phyloP scores from a whole-genome alignment of 2,113 vertebrate species.

The Oxyruncus cristatus region DNA sequence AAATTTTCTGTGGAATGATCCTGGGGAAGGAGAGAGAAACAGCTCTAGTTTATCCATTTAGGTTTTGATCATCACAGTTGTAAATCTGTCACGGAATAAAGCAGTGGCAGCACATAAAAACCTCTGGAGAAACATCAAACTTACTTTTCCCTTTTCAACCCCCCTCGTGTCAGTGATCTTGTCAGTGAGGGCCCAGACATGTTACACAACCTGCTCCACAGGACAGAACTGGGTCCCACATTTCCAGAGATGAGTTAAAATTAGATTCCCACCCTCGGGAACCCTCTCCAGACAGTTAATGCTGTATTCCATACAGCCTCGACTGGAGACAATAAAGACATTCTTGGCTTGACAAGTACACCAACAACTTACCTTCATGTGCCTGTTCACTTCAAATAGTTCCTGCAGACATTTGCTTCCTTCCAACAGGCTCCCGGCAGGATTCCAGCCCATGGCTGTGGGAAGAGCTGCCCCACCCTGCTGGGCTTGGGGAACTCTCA shows the following conservation, averaged over 20 bases:
- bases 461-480: neutral
- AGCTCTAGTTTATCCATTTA: neutral
- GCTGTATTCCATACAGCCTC: fast-evolving
- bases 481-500: neutral
- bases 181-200: neutral
- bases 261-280: neutral
- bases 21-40: neutral
- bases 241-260: neutral
- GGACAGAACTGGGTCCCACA: neutral
- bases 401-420: neutral
- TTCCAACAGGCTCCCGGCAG: neutral
- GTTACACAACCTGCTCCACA: neutral
- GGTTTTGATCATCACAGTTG: neutral
- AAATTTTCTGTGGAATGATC: fast-evolving
- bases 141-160: neutral
- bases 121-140: neutral
- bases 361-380: neutral
- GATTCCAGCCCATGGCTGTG: fast-evolving
- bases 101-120: neutral
- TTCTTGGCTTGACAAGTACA: neutral
- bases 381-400: fast-evolving
- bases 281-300: neutral
- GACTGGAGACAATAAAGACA: neutral
- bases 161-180: fast-evolving
- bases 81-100: neutral